Evolutionary conservation across 2,888 invertebrate genomes (phyloP).

Genomic region (Oxytorus armatus): DNA sequence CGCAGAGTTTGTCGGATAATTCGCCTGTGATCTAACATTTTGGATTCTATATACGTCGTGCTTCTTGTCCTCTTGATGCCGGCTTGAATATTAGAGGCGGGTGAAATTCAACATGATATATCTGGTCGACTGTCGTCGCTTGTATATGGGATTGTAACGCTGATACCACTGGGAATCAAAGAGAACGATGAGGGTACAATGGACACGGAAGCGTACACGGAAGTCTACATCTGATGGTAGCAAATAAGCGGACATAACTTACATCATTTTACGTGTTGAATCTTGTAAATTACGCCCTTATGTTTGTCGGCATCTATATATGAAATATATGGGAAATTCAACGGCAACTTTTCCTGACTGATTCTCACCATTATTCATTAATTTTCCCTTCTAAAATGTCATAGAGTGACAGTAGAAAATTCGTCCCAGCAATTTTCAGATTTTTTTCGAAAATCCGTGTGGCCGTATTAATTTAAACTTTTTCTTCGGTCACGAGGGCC

Average conservation of each 20-base stretch:
- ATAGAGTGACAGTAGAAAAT: too few species aligned
- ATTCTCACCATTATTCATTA: too few species aligned
- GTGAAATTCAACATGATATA: slow-evolving; percentile 8
- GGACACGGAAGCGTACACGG: neutral
- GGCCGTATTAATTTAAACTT: too few species aligned
- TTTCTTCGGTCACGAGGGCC: too few species aligned
- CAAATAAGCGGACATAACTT: neutral
- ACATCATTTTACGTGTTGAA: neutral
- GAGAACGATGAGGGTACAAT: slow-evolving; percentile 17
- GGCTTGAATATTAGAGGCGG: slow-evolving; percentile 5
- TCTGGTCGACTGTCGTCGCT: neutral
- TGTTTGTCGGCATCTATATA: neutral
- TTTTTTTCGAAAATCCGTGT: too few species aligned
- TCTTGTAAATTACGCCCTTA: neutral
- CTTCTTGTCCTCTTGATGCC: slow-evolving; percentile 21
- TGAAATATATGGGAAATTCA: neutral
- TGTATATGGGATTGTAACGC: neutral
- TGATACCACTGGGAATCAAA: slow-evolving; percentile 24
- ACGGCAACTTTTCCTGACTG: too few species aligned
- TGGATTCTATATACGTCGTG: slow-evolving; percentile 27
- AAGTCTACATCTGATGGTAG: neutral
- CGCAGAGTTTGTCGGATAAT: slow-evolving; percentile 1
- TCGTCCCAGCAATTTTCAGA: too few species aligned
- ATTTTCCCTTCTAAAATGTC: too few species aligned
- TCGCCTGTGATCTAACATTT: slow-evolving; percentile 22